These are phyloP conservation scores for Coregonus suidteri DNA, from an alignment of 2,797 vertebrate species.

Conservation along the genomic window DNA sequence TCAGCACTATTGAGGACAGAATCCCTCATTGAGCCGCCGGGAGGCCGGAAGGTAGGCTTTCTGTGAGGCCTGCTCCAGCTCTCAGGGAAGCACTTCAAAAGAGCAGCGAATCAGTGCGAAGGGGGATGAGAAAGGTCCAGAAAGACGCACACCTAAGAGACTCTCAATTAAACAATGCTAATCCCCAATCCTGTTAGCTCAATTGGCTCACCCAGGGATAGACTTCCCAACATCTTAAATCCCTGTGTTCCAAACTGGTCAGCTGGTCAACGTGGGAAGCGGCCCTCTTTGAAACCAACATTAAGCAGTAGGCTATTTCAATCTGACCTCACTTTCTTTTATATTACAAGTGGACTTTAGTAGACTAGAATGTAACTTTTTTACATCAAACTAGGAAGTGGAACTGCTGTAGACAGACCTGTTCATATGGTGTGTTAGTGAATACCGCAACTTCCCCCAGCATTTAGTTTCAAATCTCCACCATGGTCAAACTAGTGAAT, in stretches of 20 bases:
- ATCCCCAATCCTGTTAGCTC: constrained; percentile 47
- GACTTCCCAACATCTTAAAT: constrained; percentile 29
- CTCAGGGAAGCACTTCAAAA: constrained; percentile 63
- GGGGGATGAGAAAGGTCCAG: constrained; percentile 52
- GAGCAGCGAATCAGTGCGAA: constrained; percentile 38
- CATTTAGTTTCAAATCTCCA: background rate
- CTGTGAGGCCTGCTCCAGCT: constrained; percentile 24
- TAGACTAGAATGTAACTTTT: background rate
- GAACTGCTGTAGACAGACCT: background rate
- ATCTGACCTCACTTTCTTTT: background rate
- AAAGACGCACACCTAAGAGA: constrained; percentile 47
- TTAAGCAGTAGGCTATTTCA: background rate
- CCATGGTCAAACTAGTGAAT: background rate
- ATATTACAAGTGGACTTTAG: background rate
- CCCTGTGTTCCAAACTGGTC: constrained; percentile 24
- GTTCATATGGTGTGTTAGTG: background rate
- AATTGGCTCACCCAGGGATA: constrained; percentile 55
- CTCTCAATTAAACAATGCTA: background rate
- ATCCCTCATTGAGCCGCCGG: constrained; percentile 26
- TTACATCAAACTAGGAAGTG: constrained; percentile 18
- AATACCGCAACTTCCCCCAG: background rate
- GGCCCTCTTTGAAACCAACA: constrained; percentile 55
- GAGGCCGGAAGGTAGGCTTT: constrained; percentile 18
- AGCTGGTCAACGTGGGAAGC: background rate
- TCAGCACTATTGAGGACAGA: constrained; percentile 67